A percentile compares a stretch with the other conserved stretches of the same genome.
These are phyloP conservation scores for Leuciscus waleckii DNA, from an alignment of 2,797 vertebrate genomes.

Conservation along the genomic window DNA sequence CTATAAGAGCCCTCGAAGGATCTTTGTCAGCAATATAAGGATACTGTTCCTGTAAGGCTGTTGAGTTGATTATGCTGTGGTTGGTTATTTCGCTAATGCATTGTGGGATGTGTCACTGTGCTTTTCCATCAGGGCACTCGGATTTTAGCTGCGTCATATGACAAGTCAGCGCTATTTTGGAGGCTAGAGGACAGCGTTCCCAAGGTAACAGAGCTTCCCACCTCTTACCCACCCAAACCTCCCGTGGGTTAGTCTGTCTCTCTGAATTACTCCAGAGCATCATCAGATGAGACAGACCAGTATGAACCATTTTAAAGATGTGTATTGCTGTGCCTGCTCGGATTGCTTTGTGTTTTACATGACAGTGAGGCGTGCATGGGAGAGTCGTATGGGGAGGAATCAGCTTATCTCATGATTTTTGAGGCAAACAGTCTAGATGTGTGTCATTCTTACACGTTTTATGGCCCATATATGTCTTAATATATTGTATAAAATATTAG, in stretches of 20 bases:
- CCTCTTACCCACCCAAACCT: constrained; percentile 21
- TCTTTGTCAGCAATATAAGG: background rate
- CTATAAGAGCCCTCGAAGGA: background rate
- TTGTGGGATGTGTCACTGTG: constrained; percentile 44
- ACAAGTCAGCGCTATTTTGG: constrained; percentile 88
- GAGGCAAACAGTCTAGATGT: background rate
- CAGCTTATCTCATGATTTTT: background rate
- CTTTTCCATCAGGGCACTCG: constrained; percentile 75
- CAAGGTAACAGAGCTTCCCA: constrained; percentile 76
- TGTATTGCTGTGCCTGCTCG: constrained; percentile 23
- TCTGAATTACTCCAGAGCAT: constrained; percentile 44
- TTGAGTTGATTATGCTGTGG: constrained; percentile 14
- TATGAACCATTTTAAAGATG: constrained; percentile 20
- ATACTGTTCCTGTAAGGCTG: constrained; percentile 18
- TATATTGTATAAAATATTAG: background rate
- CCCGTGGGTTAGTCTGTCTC: constrained; percentile 38
- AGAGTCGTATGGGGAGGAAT: background rate
- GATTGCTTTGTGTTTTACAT: constrained; percentile 24
- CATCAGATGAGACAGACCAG: constrained; percentile 34
- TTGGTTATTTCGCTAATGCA: constrained; percentile 17
- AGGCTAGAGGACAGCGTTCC: constrained; percentile 77
- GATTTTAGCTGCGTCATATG: constrained; percentile 84
- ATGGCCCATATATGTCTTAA: background rate
- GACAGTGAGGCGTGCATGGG: background rate
- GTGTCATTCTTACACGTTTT: background rate